These are phyloP conservation scores for Stictocephala bisonia DNA, from an alignment of 2,888 invertebrate species.

Conservation along the genomic window DNA sequence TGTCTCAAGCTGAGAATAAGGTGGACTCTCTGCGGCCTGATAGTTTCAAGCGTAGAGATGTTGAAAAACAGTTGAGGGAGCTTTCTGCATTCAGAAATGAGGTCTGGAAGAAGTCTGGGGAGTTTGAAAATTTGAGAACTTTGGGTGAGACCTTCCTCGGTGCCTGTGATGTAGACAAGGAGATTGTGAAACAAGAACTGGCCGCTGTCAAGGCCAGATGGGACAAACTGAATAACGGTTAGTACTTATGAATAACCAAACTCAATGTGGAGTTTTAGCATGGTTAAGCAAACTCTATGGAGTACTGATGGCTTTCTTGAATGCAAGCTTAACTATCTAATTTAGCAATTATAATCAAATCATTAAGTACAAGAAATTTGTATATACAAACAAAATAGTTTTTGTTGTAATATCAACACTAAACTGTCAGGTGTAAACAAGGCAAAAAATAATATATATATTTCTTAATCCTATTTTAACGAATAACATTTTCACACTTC, in stretches of 20 bases:
- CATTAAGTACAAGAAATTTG: too few species aligned
- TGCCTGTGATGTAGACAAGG: conserved; percentile 91
- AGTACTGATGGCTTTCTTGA: too few species aligned
- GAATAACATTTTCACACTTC: too few species aligned
- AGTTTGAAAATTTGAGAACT: conserved; percentile 89
- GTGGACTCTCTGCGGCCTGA: conserved; percentile 81
- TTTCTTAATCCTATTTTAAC: too few species aligned
- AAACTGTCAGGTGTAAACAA: too few species aligned
- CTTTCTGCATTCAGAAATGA: conserved; percentile 91
- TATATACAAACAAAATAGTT: too few species aligned
- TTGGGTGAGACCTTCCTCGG: conserved; percentile 89
- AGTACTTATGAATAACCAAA: conserved; percentile 55
- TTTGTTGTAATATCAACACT: too few species aligned
- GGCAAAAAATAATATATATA: too few species aligned
- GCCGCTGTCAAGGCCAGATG: conserved; percentile 86
- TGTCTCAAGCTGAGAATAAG: conserved; percentile 87
- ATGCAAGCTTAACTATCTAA: too few species aligned
- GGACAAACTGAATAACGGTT: conserved; percentile 90
- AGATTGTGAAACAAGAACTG: conserved; percentile 85
- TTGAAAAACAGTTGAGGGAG: conserved; percentile 89
- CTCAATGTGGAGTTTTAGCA: too few species aligned
- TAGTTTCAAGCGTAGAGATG: conserved; percentile 84
- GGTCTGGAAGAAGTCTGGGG: conserved; percentile 90
- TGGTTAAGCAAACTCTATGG: too few species aligned
- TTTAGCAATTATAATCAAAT: too few species aligned